Base-by-base conservation (phyloP, 2,888 invertebrate species). In the Lithodes maja region DNA sequence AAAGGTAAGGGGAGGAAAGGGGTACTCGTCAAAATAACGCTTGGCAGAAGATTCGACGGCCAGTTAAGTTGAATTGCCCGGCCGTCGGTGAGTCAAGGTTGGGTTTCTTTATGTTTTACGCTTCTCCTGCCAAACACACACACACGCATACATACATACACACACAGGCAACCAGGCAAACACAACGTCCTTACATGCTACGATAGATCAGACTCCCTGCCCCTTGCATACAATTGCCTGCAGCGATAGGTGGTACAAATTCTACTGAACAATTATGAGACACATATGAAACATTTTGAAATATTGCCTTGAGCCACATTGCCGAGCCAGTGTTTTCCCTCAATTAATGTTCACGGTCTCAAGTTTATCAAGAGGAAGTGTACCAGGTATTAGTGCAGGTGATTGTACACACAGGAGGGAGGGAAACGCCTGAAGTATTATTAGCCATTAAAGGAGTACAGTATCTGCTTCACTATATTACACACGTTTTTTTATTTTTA, bases 81-180 rank as follows among this genome's bases (percentile, higher is more conserved):
- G 74, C 77, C 77, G 61, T 77, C 84, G 75, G 77, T 77, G 75
- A 74, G 77, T 75, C 84, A 85, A 85, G 50, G 61, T 75, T 49
- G 61, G 77, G 80, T 80, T 61, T 61, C 7, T 61, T 61, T 55
- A 54, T 80, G 15, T 61, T 61, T 61, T 74, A 78, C 61, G n/a
- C 61, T 54, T 85, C 84, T 77, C 75, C 84, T 78, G 84, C 61
- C 84, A 85, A 85, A 85, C 84, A 78, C 84, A 79, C 79, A 80
- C 80, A 80, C 12, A 12, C 61, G 77, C 84, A 78, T 77, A 79
- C 79, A 80, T 55, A 80, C 12, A 12, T 12, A 61, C 12, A 61
- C 61, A 61, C 61, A 61, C 61, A 61, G 12, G 61, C 61, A 61
- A 7, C 61, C 61, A 61, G 7, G 12, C 61, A 61, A 61, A 61